These are phyloP conservation scores for Lethenteron reissneri DNA, from an alignment of 2,113 vertebrate species.

Conservation along the genomic window DNA sequence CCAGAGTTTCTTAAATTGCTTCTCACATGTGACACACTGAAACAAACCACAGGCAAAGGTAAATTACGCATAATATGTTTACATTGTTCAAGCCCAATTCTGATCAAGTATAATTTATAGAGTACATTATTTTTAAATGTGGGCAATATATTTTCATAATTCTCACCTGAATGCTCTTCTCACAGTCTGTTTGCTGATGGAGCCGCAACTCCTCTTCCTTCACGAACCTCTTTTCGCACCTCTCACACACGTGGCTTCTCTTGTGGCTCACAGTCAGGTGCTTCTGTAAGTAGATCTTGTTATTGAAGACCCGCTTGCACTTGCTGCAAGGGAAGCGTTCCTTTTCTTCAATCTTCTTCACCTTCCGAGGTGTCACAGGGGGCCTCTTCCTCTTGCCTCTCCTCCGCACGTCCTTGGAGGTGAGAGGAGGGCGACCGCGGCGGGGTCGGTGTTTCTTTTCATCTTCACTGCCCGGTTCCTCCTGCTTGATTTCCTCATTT, in stretches of 20 bases:
- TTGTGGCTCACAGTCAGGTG: conserved; percentile 98
- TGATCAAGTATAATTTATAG: neutral
- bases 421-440: conserved; percentile 10
- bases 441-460: conserved; percentile 11
- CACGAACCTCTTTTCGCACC: conserved; percentile 95
- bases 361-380: conserved; percentile 24
- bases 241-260: conserved; percentile 98
- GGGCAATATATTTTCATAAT: too few species aligned
- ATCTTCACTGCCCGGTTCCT: conserved; percentile 26
- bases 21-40: conserved; percentile 90
- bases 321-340: conserved; percentile 90
- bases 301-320: conserved; percentile 92
- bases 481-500: conserved; percentile 27
- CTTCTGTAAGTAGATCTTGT: conserved; percentile 98
- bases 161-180: conserved; percentile 95
- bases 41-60: conserved; percentile 15
- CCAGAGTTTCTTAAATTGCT: conserved; percentile 98
- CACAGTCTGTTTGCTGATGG: conserved; percentile 97
- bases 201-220: conserved; percentile 94
- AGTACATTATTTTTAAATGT: too few species aligned
- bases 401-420: conserved; percentile 10
- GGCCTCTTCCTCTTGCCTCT: conserved; percentile 10
- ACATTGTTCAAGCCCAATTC: neutral
- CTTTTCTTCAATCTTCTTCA: conserved; percentile 53
- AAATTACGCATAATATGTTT: conserved; percentile 9